These are phyloP conservation scores for Erebia ligea DNA, from an alignment of 2,888 invertebrate species.

Conservation along the genomic window DNA sequence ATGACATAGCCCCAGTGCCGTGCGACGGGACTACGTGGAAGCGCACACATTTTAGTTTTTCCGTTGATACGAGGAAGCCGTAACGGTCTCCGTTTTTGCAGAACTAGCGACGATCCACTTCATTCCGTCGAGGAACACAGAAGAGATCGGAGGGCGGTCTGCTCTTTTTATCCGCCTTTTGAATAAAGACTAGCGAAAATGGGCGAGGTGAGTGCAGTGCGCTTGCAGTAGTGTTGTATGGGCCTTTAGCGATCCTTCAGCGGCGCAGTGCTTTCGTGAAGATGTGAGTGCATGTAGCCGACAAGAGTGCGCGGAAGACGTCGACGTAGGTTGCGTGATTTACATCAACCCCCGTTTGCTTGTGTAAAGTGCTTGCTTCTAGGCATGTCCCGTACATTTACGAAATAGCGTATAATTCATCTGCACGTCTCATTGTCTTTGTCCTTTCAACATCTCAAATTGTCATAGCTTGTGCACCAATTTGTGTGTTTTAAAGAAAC, in stretches of 20 bases:
- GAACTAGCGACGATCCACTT: conserved; percentile 79
- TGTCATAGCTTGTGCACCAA: conserved; percentile 47
- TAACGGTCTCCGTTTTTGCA: conserved; percentile 81
- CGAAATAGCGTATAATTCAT: conserved; percentile 50
- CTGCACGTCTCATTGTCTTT: conserved; percentile 63
- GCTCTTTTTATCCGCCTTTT: conserved; percentile 77
- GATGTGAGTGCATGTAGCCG: conserved; percentile 73
- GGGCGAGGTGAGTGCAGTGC: conserved; percentile 82
- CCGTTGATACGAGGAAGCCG: conserved; percentile 75
- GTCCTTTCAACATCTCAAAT: conserved; percentile 50
- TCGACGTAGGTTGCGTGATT: conserved; percentile 42
- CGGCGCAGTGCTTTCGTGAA: conserved; percentile 69
- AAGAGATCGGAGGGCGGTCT: conserved; percentile 78
- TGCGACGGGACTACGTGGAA: conserved; percentile 75
- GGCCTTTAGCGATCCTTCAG: conserved; percentile 60
- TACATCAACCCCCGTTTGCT: conserved; percentile 47
- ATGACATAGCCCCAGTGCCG: conserved; percentile 81
- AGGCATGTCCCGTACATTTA: conserved; percentile 47
- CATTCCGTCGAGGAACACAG: conserved; percentile 76
- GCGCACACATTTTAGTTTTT: conserved; percentile 81
- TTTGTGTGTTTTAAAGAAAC: conserved; percentile 33
- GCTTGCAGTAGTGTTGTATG: conserved; percentile 76
- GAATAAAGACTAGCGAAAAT: conserved; percentile 80
- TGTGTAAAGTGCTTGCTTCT: conserved; percentile 60
- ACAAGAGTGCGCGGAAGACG: conserved; percentile 65